phyloP scores from a whole-genome alignment of 2,888 invertebrate genomes.

The Apamea monoglypha region DNA sequence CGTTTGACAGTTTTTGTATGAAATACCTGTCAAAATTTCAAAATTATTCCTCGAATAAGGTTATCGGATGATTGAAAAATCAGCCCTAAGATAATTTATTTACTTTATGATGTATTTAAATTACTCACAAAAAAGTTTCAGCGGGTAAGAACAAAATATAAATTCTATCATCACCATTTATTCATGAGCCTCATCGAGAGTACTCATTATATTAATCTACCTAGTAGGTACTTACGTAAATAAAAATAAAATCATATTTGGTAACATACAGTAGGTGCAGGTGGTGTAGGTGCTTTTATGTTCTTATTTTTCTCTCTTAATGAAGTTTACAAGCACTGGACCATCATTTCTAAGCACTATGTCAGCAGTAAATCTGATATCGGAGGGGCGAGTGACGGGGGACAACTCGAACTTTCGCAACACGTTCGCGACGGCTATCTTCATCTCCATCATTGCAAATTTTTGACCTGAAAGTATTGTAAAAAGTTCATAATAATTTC shows the following conservation, averaged over 20 bases:
- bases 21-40: too few species aligned
- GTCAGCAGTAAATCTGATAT: conserved; percentile 80
- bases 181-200: neutral
- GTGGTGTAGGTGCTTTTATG: neutral
- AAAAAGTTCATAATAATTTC: neutral
- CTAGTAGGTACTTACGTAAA: too few species aligned
- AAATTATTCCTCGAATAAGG: too few species aligned
- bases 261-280: neutral
- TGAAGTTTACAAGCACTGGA: conserved; percentile 82
- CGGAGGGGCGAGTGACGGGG: conserved; percentile 86
- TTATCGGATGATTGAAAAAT: too few species aligned
- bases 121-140: neutral
- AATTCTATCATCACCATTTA: neutral
- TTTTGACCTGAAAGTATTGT: conserved; percentile 87
- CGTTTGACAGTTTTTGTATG: too few species aligned
- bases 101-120: too few species aligned
- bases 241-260: neutral
- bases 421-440: conserved; percentile 87
- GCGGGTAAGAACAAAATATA: neutral
- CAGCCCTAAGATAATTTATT: neutral
- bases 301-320: conserved; percentile 62
- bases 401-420: conserved; percentile 85
- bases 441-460: conserved; percentile 91
- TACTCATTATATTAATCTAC: neutral
- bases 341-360: conserved; percentile 81